phyloP scores from a whole-genome alignment of 2,888 invertebrate species.

The Hypercompe scribonia region DNA sequence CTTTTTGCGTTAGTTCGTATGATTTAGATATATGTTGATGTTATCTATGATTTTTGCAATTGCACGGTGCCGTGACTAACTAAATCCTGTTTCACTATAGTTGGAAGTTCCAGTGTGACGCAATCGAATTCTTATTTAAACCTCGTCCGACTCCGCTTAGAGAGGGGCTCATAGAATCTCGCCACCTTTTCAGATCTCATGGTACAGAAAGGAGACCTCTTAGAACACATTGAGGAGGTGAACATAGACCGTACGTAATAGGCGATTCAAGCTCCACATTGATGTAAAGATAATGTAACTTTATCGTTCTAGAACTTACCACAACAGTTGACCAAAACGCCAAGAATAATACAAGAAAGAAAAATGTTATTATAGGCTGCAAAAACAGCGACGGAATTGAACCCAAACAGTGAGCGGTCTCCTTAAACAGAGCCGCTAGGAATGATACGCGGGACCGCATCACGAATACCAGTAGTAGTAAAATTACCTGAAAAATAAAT shows the following conservation, averaged over 20 bases:
- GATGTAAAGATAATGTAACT: background rate
- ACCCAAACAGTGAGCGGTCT: constrained; percentile 95
- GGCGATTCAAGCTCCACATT: background rate
- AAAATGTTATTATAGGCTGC: constrained; percentile 94
- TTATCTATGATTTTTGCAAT: too few relatives aligned
- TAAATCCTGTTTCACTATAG: background rate
- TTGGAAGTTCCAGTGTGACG: too few relatives aligned
- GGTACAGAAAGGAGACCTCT: background rate
- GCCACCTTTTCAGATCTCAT: background rate
- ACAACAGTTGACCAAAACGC: constrained; percentile 95
- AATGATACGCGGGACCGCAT: constrained; percentile 94
- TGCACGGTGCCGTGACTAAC: background rate
- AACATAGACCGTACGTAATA: too few relatives aligned
- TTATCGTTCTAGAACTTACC: constrained; percentile 80
- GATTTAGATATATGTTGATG: background rate
- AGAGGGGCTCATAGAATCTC: background rate
- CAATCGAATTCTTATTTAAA: too few relatives aligned
- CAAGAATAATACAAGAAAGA: constrained; percentile 92
- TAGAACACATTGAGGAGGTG: too few relatives aligned
- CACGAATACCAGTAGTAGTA: constrained; percentile 91
- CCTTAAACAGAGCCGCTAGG: constrained; percentile 94
- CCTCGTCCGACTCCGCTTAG: too few relatives aligned
- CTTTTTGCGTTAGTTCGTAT: background rate
- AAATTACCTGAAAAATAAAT: constrained; percentile 87
- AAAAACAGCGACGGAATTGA: constrained; percentile 94